Base-by-base conservation (phyloP, 2,797 vertebrate species). In the Enteromius treurensis region DNA sequence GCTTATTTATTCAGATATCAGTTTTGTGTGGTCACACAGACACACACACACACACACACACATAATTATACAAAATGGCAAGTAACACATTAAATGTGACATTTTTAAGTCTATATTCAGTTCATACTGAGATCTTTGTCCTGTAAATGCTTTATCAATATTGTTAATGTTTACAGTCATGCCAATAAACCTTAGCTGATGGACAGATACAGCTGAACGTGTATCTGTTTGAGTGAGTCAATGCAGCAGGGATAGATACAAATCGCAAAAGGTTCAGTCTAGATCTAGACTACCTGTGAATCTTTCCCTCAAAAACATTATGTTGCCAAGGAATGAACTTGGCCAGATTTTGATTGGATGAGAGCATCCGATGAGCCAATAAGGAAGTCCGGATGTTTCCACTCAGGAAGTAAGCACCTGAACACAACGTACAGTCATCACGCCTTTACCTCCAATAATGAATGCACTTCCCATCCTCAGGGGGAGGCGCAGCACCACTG, bases 391-490 rank as follows among this genome's bases (percentile, higher is more conserved):
- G 19, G 45, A 19, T 65, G 1, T 26, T 42, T 77, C 26, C 19
- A 79, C n/a, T 65, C 77, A 79, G 45, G 45, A 51, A 34, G n/a
- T 11, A 29, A 53, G 14, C 49, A 80, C 47, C 77, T 51, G 77
- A 79, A 67, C 45, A 40, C 0, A 4, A 53, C 13, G 4, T 3
- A 58, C 40, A 67, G 29, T 42, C 65, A 69, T 80, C 78, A 40
- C 78, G 58, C 65, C 49, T 42, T 58, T 29, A 69, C 29, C 64
- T 68, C 13, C 34, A 17, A 23, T 53, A 19, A 68, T 13, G 21
- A 68, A 40, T n/a, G 23, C 77, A 79, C 77, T n/a, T 51, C 62
- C 26, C 77, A 68, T 68, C 14, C 29, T 79, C 45, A 53, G 47
- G 64, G 77, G 77, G 68, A 68, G 64, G 21, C 1, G 7, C 73